Evolutionary conservation across 2,113 vertebrate genomes (phyloP).

Genomic region (Pterocles burchelli): DNA sequence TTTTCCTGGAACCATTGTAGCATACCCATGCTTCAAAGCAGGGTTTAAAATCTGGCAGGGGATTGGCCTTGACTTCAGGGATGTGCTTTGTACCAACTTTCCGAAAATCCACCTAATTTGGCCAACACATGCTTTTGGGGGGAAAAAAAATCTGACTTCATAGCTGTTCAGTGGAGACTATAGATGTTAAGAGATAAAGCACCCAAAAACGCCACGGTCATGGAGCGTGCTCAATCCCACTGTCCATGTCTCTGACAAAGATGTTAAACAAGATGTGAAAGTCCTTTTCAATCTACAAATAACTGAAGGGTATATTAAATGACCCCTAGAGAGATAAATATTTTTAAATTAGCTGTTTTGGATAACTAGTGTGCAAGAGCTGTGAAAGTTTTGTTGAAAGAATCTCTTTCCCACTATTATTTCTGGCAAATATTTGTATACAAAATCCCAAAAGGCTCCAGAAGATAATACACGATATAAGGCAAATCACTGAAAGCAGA

Average conservation of each 20-base stretch:
- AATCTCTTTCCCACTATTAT: background rate
- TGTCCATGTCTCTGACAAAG: background rate
- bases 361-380: background rate
- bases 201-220: background rate
- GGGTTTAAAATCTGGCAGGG: constrained; percentile 28
- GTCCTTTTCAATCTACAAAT: background rate
- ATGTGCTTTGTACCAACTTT: background rate
- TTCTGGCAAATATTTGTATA: constrained; percentile 33
- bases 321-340: background rate
- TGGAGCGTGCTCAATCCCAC: background rate
- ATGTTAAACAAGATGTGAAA: background rate
- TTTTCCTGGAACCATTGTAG: constrained; percentile 34
- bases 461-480: background rate
- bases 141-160: background rate
- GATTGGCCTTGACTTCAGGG: background rate
- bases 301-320: background rate
- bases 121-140: background rate
- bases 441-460: background rate
- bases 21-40: constrained; percentile 32
- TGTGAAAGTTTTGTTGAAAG: background rate
- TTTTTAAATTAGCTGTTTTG: background rate
- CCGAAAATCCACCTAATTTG: constrained; percentile 34
- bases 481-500: background rate
- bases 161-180: background rate
- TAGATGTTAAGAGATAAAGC: background rate